phyloP scores from a whole-genome alignment of 2,113 vertebrate genomes.

The Papio anubis region DNA sequence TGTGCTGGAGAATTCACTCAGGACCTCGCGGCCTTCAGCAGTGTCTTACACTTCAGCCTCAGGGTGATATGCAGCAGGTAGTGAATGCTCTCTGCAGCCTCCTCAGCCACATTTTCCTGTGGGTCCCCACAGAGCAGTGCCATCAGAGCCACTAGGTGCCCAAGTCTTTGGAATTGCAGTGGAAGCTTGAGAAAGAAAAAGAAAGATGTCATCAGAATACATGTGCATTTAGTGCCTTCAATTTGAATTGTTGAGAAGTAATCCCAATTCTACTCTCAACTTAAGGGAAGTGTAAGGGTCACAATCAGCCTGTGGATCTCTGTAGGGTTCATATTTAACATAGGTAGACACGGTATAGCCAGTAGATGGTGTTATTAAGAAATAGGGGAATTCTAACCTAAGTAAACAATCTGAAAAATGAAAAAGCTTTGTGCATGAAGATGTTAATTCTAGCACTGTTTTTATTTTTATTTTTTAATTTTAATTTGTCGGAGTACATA shows the following conservation, averaged over 20 bases:
- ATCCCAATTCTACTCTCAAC: not conserved
- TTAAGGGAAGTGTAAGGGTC: not conserved
- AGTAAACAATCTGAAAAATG: not conserved
- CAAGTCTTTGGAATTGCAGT: constrained; percentile 69
- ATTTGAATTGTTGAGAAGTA: not conserved
- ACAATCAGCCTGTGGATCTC: not conserved
- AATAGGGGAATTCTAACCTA: not conserved
- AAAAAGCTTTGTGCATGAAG: constrained; percentile 24
- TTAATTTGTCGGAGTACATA: no score
- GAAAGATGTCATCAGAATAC: constrained; percentile 19
- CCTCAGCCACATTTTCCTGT: constrained; percentile 41
- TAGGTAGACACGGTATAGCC: not conserved
- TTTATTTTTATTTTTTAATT: not conserved
- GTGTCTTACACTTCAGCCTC: constrained; percentile 70
- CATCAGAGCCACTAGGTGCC: constrained; percentile 66
- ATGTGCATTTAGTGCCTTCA: not conserved
- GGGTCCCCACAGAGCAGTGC: constrained; percentile 71
- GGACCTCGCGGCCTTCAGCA: not conserved
- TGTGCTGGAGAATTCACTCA: not conserved
- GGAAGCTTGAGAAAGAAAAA: constrained; percentile 60
- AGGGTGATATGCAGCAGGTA: constrained; percentile 63
- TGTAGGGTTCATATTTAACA: not conserved
- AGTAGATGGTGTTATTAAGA: not conserved
- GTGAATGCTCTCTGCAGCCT: constrained; percentile 63
- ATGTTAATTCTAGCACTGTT: constrained; percentile 21